A percentile compares a stretch with the other conserved stretches of the same genome.
Conservation (phyloP, 2,888 invertebrate species). For the Parasteatoda lunata region DNA sequence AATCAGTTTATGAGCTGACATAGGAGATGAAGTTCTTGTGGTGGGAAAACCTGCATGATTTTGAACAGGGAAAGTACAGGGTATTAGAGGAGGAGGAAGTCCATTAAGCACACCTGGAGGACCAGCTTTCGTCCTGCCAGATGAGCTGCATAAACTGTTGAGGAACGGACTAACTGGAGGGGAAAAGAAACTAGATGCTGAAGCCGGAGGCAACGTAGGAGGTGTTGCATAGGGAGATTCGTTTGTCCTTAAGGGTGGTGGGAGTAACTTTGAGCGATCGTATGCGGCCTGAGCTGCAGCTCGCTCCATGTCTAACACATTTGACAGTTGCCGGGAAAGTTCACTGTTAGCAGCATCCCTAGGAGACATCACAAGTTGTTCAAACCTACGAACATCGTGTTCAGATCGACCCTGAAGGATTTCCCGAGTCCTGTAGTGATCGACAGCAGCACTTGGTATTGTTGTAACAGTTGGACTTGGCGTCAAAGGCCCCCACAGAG, state of each 20-base stretch:
- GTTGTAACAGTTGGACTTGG: constrained; percentile 57
- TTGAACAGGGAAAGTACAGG: constrained; percentile 63
- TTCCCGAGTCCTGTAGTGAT: constrained; percentile 49
- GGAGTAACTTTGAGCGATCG: constrained; percentile 76
- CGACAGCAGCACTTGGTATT: constrained; percentile 31
- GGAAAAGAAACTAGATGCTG: constrained; percentile 62
- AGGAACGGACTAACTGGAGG: constrained; percentile 65
- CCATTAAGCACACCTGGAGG: constrained; percentile 61
- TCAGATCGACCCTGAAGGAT: constrained; percentile 34
- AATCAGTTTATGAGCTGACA: constrained; percentile 56
- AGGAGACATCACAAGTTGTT: constrained; percentile 41
- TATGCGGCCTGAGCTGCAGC: constrained; percentile 30
- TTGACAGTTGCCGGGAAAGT: constrained; percentile 49
- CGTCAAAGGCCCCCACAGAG: constrained; percentile 63
- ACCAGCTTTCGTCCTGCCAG: constrained; percentile 37
- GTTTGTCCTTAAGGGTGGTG: constrained; percentile 63
- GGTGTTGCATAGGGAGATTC: constrained; percentile 60
- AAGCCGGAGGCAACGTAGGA: constrained; percentile 51
- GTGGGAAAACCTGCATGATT: constrained; percentile 40
- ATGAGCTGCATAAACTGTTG: constrained; percentile 21
- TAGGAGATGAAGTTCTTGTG: constrained; percentile 45
- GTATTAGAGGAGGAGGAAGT: constrained; percentile 64
- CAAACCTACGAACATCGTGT: constrained; percentile 38
- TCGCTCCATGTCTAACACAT: constrained; percentile 54
- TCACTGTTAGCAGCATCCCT: constrained; percentile 33